Evolutionary conservation across 2,797 vertebrate genomes (phyloP).

Genomic region (Jordanella pulchra): DNA sequence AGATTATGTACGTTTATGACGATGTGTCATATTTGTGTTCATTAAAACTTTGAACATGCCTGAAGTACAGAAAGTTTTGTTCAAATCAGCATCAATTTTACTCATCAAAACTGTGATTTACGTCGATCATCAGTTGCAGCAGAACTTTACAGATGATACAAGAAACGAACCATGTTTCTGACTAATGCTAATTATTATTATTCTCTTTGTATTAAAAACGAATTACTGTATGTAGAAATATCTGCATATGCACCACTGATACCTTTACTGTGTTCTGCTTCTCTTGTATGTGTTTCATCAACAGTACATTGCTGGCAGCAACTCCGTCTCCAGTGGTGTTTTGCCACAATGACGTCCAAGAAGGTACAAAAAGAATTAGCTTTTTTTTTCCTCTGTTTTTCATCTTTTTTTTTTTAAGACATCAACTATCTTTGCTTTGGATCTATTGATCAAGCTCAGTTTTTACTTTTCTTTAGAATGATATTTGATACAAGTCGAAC

Average conservation of each 20-base stretch:
- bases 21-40: neutral
- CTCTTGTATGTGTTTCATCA: neutral
- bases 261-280: neutral
- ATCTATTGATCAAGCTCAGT: constrained; percentile 13
- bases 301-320: constrained; percentile 82
- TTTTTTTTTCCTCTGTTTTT: neutral
- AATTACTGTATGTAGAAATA: neutral
- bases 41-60: neutral
- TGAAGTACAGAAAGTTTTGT: neutral
- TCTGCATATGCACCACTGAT: neutral
- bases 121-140: too few species aligned
- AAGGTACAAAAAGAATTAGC: constrained; percentile 80
- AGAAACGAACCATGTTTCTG: neutral
- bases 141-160: neutral
- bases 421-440: constrained; percentile 3
- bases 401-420: neutral
- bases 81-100: neutral
- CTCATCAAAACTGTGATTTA: neutral
- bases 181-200: neutral
- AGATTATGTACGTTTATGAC: neutral
- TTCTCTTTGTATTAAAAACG: neutral
- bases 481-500: neutral
- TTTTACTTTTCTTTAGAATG: constrained; percentile 12
- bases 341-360: constrained; percentile 95
- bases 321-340: constrained; percentile 92